Percentiles rank a stretch among this genome's conserved stretches.
phyloP scores from a whole-genome alignment of 2,888 invertebrate genomes.

The Tiliacea citrago region DNA sequence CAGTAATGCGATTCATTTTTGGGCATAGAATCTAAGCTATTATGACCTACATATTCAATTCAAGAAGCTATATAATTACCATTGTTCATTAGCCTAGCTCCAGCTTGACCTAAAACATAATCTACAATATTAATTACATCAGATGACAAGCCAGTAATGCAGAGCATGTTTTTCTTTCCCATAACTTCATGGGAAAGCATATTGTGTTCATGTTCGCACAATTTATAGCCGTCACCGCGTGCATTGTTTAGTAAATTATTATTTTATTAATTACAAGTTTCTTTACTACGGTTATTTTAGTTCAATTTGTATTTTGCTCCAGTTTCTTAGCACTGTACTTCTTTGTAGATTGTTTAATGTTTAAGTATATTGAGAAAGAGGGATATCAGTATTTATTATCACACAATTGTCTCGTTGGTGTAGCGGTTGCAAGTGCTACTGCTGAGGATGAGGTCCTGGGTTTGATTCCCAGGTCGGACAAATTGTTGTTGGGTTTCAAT shows the following conservation, averaged over 20 bases:
- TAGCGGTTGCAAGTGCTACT: too few species aligned
- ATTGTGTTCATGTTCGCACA: slow-evolving; percentile 55
- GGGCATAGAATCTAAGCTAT: rapidly evolving
- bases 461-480: too few species aligned
- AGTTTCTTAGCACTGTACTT: slow-evolving; percentile 15
- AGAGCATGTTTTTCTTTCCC: slow-evolving; percentile 45
- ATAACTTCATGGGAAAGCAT: slow-evolving; percentile 50
- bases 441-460: too few species aligned
- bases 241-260: slow-evolving; percentile 38
- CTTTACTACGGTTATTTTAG: slow-evolving; percentile 23
- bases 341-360: neutral
- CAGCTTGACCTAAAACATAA: slow-evolving; percentile 31
- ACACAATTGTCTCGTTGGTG: too few species aligned
- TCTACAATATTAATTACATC: slow-evolving; percentile 36
- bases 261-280: slow-evolving; percentile 42
- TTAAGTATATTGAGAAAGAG: neutral
- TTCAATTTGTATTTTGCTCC: slow-evolving; percentile 15
- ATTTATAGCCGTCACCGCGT: slow-evolving; percentile 50
- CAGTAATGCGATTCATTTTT: neutral
- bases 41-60: neutral
- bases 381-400: neutral
- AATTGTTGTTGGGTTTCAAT: too few species aligned
- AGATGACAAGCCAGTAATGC: slow-evolving; percentile 45
- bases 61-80: neutral
- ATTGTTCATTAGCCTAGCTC: slow-evolving; percentile 2